These are phyloP conservation scores for Sarcophaga bullata DNA, from an alignment of 1,140 invertebrate species.

Conservation along the genomic window DNA sequence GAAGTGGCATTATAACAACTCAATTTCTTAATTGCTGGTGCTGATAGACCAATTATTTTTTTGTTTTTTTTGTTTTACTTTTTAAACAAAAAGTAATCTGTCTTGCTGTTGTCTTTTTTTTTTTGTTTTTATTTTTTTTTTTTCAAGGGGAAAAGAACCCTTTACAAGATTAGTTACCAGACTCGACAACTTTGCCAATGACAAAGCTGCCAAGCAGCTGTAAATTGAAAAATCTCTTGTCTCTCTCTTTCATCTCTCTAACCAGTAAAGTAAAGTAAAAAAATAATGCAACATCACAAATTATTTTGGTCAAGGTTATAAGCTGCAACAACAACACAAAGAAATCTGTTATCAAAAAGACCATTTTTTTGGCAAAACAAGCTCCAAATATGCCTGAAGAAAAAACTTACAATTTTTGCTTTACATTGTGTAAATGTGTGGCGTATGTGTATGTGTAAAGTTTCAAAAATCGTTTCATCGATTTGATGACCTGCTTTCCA, in stretches of 20 bases:
- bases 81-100: background rate
- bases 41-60: background rate
- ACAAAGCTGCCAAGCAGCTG: background rate
- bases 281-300: background rate
- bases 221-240: background rate
- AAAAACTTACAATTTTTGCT: too few species aligned
- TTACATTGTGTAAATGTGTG: too few species aligned
- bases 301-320: slow-evolving; percentile 9
- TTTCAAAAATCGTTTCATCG: background rate
- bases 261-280: too few species aligned
- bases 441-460: too few species aligned
- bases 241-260: too few species aligned
- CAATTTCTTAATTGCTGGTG: background rate
- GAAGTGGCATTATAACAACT: slow-evolving; percentile 2
- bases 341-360: background rate
- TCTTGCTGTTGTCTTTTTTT: too few species aligned
- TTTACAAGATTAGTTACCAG: too few species aligned
- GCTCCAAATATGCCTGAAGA: too few species aligned
- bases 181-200: too few species aligned
- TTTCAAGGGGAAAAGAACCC: background rate
- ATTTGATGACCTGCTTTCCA: background rate
- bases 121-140: background rate
- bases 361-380: too few species aligned
- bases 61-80: background rate
- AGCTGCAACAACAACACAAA: background rate